Percentiles rank a stretch among this genome's conserved stretches.
phyloP scores from a whole-genome alignment of 2,888 invertebrate species.

The Chrysolina haemoptera region DNA sequence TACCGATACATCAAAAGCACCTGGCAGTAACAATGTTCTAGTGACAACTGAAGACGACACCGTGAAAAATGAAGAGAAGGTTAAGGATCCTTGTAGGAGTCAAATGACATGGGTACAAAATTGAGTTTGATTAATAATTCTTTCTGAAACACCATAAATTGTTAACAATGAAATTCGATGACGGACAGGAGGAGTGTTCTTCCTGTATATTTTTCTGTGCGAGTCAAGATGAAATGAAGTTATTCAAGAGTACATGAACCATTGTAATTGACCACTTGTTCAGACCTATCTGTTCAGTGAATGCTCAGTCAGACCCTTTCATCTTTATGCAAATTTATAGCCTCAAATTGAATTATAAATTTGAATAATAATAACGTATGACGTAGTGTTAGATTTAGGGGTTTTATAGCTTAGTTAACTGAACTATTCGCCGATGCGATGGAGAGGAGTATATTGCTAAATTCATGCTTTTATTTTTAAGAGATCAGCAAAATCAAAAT shows the following conservation, averaged over 20 bases:
- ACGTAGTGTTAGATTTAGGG: slow-evolving; percentile 68
- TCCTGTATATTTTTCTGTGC: slow-evolving; percentile 29
- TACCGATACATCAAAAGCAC: background rate
- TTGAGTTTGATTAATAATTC: background rate
- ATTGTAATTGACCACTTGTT: slow-evolving; percentile 65
- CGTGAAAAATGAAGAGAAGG: slow-evolving; percentile 3
- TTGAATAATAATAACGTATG: slow-evolving; percentile 70
- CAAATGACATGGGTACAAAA: background rate
- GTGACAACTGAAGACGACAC: slow-evolving; percentile 9
- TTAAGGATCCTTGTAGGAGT: background rate
- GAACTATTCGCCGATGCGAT: slow-evolving; percentile 36
- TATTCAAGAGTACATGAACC: slow-evolving; percentile 48
- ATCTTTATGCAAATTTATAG: slow-evolving; percentile 70
- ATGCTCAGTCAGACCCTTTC: slow-evolving; percentile 63
- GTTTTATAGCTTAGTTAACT: slow-evolving; percentile 67
- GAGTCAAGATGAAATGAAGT: slow-evolving; percentile 49
- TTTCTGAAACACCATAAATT: background rate
- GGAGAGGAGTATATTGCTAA: background rate
- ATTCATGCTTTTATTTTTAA: background rate
- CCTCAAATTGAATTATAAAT: slow-evolving; percentile 71
- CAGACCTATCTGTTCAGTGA: slow-evolving; percentile 52
- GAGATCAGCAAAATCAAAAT: background rate
- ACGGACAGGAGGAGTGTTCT: slow-evolving; percentile 22
- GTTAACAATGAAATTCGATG: slow-evolving; percentile 11
- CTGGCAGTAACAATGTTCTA: background rate